Conservation (phyloP, 2,888 invertebrate genomes). For the Callinectes sapidus region DNA sequence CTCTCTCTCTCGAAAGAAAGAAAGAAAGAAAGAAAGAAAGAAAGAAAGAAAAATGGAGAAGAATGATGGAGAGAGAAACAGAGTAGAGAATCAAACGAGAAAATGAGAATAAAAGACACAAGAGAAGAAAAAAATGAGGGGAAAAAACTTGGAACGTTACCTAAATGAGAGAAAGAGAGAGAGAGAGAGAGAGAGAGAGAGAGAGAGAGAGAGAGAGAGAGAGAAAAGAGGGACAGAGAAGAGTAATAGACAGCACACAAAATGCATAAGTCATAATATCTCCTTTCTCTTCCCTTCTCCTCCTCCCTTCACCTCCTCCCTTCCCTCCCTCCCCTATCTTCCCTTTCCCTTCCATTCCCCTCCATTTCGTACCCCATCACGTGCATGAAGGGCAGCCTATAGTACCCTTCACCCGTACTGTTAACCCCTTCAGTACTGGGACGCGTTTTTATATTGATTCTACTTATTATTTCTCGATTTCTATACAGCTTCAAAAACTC, state of each 20-base stretch:
- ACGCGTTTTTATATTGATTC: too few species aligned
- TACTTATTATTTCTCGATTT: too few species aligned
- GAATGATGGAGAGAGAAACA: not conserved
- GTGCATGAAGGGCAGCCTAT: not conserved
- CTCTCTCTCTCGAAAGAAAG: too few species aligned
- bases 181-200: slow-evolving; percentile 22
- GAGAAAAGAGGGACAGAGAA: not conserved
- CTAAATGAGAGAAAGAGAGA: slow-evolving; percentile 5
- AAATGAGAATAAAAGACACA: too few species aligned
- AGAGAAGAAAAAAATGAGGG: not conserved
- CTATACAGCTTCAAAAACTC: too few species aligned
- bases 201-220: slow-evolving; percentile 9
- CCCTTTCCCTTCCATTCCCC: slow-evolving; percentile 29
- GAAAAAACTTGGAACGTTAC: too few species aligned
- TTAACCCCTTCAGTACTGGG: too few species aligned
- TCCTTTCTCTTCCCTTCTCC: not conserved
- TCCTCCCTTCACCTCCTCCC: not conserved
- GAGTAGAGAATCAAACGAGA: not conserved
- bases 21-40: not conserved
- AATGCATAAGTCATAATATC: not conserved
- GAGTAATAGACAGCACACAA: not conserved
- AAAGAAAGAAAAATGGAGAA: not conserved
- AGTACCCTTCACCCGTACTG: too few species aligned
- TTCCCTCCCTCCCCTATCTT: not conserved
- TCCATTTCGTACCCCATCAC: not conserved